Evolutionary conservation across 1,140 invertebrate species (phyloP).

Genomic region (Eciton burchellii): DNA sequence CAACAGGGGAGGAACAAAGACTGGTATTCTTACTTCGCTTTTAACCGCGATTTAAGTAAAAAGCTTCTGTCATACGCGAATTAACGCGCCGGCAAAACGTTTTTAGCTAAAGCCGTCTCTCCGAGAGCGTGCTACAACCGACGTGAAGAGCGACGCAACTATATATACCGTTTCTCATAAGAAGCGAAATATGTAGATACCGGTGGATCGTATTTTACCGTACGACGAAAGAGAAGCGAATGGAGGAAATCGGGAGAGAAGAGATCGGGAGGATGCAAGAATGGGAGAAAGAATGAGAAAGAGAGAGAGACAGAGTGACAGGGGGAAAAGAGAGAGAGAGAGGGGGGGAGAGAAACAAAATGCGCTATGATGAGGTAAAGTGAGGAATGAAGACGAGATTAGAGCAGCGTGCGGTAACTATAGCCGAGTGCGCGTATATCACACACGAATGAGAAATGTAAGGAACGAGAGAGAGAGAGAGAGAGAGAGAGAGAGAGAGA

Average conservation of each 20-base stretch:
- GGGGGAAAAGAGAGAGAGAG: constrained; percentile 28
- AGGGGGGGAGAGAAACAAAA: neutral
- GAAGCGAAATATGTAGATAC: constrained; percentile 58
- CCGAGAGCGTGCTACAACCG: constrained; percentile 45
- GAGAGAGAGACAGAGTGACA: constrained; percentile 56
- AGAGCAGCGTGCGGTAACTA: constrained; percentile 54
- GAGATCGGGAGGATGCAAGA: neutral
- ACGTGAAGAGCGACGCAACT: constrained; percentile 49
- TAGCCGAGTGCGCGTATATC: neutral
- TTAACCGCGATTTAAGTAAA: constrained; percentile 59
- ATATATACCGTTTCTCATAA: constrained; percentile 56
- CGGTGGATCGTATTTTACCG: constrained; percentile 59
- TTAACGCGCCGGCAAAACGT: constrained; percentile 49
- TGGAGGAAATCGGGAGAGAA: neutral
- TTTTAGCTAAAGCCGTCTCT: constrained; percentile 51
- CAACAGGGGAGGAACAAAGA: constrained; percentile 35
- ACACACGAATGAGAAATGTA: constrained; percentile 16
- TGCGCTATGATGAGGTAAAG: neutral
- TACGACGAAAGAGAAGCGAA: constrained; percentile 44
- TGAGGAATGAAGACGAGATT: constrained; percentile 57
- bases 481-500: too few relatives aligned
- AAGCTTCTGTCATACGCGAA: constrained; percentile 58
- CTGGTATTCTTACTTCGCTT: constrained; percentile 52
- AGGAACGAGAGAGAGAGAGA: neutral
- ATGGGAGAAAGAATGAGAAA: neutral